A percentile compares a stretch with the other conserved stretches of the same genome.
phyloP scores from a whole-genome alignment of 92 coral and sea anemone species.

The Porites evermanni region DNA sequence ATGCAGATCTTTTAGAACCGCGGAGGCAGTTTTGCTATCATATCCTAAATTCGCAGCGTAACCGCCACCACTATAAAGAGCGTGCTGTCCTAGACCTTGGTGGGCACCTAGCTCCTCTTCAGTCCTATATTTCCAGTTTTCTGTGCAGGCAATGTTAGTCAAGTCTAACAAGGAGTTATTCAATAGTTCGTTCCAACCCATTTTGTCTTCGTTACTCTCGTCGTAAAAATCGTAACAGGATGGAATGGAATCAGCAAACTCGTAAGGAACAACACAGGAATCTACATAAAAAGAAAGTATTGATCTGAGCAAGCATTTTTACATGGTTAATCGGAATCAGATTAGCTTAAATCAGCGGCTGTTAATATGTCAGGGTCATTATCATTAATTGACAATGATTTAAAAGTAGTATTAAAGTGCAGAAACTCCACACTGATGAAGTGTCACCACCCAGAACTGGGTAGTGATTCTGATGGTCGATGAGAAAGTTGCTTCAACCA shows the following conservation, averaged over 20 bases:
- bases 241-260: conserved; percentile 12
- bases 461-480: too few relatives aligned
- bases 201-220: conserved; percentile 36
- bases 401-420: too few relatives aligned
- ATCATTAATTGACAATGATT: too few relatives aligned
- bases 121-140: conserved; percentile 41
- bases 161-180: background rate
- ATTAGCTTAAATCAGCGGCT: too few relatives aligned
- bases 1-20: conserved; percentile 32
- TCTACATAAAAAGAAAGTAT: background rate
- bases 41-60: conserved; percentile 60
- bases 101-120: conserved; percentile 1
- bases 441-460: too few relatives aligned
- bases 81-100: conserved; percentile 17
- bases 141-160: conserved; percentile 12
- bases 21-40: conserved; percentile 30
- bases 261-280: conserved; percentile 19
- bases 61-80: conserved; percentile 51
- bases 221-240: conserved; percentile 40
- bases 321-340: too few relatives aligned
- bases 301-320: too few relatives aligned
- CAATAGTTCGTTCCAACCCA: conserved; percentile 31
- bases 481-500: too few relatives aligned
- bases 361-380: too few relatives aligned
- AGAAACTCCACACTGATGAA: too few relatives aligned